Base-by-base conservation (phyloP, 1,140 invertebrate species). In the Drosophila rhopaloa region DNA sequence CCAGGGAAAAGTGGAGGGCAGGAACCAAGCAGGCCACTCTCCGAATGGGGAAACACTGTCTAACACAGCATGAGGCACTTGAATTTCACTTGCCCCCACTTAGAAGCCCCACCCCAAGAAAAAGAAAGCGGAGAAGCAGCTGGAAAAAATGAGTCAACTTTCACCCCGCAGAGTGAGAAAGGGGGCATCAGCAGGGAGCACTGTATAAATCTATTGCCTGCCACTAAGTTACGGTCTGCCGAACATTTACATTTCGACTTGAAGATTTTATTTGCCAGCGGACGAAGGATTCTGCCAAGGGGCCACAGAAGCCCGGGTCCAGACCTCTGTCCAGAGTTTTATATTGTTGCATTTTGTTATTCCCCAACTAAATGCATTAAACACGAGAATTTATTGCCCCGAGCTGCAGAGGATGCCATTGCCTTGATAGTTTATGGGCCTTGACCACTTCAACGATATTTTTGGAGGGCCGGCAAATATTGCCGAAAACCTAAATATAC, bases 141-240 rank as follows among this genome's bases (percentile, higher is more conserved):
- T 61, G 55, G 14, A 70, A 62, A 86, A 88, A 89, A 80, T 83
- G 79, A 77, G 84, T 59, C 80, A 89, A 89, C 84, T 88, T 89
- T 89, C 76, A 88, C 85, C 84, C 84, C 59, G 44, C 41, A n/a
- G 43, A 48, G 51, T 43, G 27, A 11, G 35, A 44, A 46, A 47
- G 44, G 54, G 60, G 47, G 58, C 48, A 53, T 19, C 46, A 57
- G 65, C 71, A 74, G 65, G 76, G 57, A 70, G 70, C 70, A 65
- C 66, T 56, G 59, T 78, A 71, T 58, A 66, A 89, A 89, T 89
- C 84, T 89, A 89, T 89, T 84, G 85, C 84, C 85, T 90, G 85
- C 84, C 84, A 89, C 84, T 88, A 88, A 89, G 84, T 84, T 89
- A 88, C 85, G 84, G 85, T 89, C 84, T 84, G 84, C 85, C 84